Evolutionary conservation across 2,797 vertebrate genomes (phyloP).

Genomic region (Selene dorsalis): DNA sequence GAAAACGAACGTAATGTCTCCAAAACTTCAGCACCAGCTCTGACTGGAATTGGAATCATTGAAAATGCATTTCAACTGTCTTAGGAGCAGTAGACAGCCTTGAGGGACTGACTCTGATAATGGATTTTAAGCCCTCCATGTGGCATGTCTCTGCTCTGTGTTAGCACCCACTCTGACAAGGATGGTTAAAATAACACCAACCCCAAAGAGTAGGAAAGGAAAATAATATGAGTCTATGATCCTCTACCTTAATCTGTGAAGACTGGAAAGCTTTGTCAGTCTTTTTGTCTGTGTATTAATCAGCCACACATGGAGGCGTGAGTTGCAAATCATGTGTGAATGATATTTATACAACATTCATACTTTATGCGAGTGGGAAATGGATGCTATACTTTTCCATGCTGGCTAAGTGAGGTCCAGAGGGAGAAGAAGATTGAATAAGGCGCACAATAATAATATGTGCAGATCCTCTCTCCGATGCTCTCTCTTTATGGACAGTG

Average conservation of each 20-base stretch:
- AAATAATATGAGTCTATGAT: slow-evolving; percentile 54
- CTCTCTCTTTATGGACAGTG: not conserved
- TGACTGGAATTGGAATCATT: slow-evolving; percentile 57
- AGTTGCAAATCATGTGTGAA: slow-evolving; percentile 30
- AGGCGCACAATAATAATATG: not conserved
- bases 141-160: slow-evolving; percentile 53
- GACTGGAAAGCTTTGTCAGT: slow-evolving; percentile 56
- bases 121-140: slow-evolving; percentile 65
- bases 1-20: slow-evolving; percentile 34
- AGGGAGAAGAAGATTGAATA: slow-evolving; percentile 11
- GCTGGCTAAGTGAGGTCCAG: not conserved
- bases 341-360: slow-evolving; percentile 38
- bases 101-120: slow-evolving; percentile 69
- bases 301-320: slow-evolving; percentile 20
- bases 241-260: slow-evolving; percentile 55
- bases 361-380: slow-evolving; percentile 27
- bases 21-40: slow-evolving; percentile 37
- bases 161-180: slow-evolving; percentile 68
- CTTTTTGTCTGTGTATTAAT: slow-evolving; percentile 58
- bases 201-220: slow-evolving; percentile 31
- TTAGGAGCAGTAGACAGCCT: slow-evolving; percentile 64
- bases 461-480: not conserved
- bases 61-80: slow-evolving; percentile 68
- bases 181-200: slow-evolving; percentile 68
- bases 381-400: slow-evolving; percentile 5